Evolutionary conservation across 2,797 vertebrate species (phyloP).

Genomic region (Picus viridis): DNA sequence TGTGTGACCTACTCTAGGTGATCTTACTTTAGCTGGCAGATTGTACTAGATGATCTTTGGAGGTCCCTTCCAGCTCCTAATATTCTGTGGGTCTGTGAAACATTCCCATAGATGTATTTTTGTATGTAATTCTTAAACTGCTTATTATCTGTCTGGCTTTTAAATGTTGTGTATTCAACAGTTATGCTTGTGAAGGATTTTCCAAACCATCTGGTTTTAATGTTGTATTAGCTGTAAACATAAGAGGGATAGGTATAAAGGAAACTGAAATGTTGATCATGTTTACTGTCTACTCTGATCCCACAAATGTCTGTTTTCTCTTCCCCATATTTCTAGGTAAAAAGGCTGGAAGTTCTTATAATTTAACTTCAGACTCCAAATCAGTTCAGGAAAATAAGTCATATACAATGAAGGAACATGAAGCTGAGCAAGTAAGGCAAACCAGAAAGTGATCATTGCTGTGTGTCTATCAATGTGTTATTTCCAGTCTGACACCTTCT

Average conservation of each 20-base stretch:
- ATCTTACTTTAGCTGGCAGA: too few species aligned
- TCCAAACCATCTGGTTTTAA: neutral
- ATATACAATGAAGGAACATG: conserved; percentile 78
- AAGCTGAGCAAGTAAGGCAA: conserved; percentile 84
- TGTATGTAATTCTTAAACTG: neutral
- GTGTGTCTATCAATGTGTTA: neutral
- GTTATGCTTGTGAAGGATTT: neutral
- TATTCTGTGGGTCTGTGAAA: too few species aligned
- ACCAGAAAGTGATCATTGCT: neutral
- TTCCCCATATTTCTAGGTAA: conserved; percentile 78
- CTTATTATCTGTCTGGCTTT: neutral
- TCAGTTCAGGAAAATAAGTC: conserved; percentile 77
- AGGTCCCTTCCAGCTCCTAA: too few species aligned
- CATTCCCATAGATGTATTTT: neutral
- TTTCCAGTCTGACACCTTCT: neutral
- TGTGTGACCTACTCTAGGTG: too few species aligned
- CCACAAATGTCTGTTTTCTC: neutral
- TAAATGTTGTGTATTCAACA: neutral
- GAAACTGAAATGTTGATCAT: neutral
- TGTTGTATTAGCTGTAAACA: neutral
- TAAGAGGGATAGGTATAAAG: fast-evolving
- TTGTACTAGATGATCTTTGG: too few species aligned
- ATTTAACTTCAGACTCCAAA: conserved; percentile 80
- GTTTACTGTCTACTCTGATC: neutral
- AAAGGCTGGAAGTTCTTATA: conserved; percentile 84